Base-by-base conservation (phyloP, 2,797 vertebrate species). In the Kryptopterus vitreolus region DNA sequence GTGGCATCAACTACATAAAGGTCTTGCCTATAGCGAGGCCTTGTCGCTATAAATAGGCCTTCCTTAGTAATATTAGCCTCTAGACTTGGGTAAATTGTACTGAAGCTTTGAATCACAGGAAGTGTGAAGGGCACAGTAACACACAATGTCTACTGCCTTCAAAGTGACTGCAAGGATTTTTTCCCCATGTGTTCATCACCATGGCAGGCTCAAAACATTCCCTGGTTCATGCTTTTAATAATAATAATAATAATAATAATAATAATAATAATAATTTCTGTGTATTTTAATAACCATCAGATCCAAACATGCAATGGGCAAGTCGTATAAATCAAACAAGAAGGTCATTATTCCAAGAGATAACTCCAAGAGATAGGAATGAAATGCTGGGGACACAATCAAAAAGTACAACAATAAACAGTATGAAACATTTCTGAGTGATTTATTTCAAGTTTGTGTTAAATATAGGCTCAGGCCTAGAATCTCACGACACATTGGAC, bases 81-180 rank as follows among this genome's bases (percentile, higher is more conserved):
- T 31, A 38, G 68, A 26, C 15, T 59, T 11, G 20, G 29, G 53
- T 50, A 61, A 58, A 61, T 61, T 79, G 43, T 53, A 55, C 29
- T 65, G 22, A 79, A 38, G 65, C 38, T n/a, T 52, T 76, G 62
- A 76, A 69, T 68, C 59, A 53, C 24, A 78, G 53, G 53, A 69
- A 69, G 31, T 4, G 3, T 70, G 46, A 52, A 53, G 29, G 31
- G 15, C 65, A 61, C 22, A 52, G n/a, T 15, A 11, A 55, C 5
- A 33, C 22, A 58, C 52, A 24, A 50, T 52, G 55, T 26, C 22
- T 52, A 58, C 43, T 61, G 8, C 26, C 20, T 16, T 52, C 46
- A 5, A 75, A 50, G 9, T 6, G n/a, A 22, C 2, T 43, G 22
- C 31, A 53, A 71, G 10, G 13, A 16, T 26, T 29, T 33, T 10